Percentiles rank a stretch among this genome's conserved stretches.
These are phyloP conservation scores for Torymus auratus DNA, from an alignment of 2,888 invertebrate genomes.

Conservation along the genomic window DNA sequence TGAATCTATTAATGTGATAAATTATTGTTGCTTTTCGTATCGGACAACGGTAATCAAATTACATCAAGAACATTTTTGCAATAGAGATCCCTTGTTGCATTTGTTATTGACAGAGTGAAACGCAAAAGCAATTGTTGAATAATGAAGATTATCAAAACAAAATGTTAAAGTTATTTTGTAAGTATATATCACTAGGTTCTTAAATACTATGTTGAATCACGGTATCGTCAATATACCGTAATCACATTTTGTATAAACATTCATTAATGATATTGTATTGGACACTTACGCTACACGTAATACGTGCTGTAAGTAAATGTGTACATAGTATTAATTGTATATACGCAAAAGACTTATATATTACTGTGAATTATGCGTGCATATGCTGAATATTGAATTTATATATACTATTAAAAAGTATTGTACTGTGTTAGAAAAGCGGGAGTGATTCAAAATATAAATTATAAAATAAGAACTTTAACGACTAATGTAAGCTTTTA, in stretches of 20 bases:
- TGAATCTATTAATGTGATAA: constrained; percentile 55
- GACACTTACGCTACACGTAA: not conserved
- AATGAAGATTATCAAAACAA: constrained; percentile 30
- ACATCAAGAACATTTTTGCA: not conserved
- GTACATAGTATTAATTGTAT: constrained; percentile 41
- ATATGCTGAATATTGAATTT: not conserved
- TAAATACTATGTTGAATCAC: constrained; percentile 7
- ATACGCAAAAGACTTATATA: constrained; percentile 33
- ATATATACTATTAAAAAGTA: constrained; percentile 28
- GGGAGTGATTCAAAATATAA: constrained; percentile 17
- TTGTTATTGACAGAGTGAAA: constrained; percentile 31
- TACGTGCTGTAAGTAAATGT: constrained; percentile 9
- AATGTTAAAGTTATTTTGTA: constrained; percentile 6
- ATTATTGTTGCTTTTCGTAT: constrained; percentile 34
- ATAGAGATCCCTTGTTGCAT: constrained; percentile 22
- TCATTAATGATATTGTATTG: not conserved
- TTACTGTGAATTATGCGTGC: constrained; percentile 12
- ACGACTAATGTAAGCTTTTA: constrained; percentile 32
- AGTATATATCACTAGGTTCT: not conserved
- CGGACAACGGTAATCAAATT: not conserved
- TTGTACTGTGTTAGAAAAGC: constrained; percentile 27
- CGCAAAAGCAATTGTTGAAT: not conserved
- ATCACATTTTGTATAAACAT: not conserved
- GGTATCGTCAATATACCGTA: constrained; percentile 4
- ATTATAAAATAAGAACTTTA: constrained; percentile 6